Conservation (phyloP, 2,797 vertebrate genomes). For the Diplodus puntazzo region DNA sequence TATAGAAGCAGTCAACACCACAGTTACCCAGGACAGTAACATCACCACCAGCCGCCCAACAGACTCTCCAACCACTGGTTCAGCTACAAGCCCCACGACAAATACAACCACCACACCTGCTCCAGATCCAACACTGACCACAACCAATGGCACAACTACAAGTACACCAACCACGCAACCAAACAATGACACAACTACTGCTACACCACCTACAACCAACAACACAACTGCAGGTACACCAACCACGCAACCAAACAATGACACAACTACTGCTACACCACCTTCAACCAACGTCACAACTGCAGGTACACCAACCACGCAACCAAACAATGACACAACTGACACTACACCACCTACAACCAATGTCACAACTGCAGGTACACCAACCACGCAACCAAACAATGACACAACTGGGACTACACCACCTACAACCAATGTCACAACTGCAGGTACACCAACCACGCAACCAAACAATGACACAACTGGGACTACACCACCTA, state of each 20-base stretch:
- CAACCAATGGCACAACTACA: background rate
- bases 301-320: background rate
- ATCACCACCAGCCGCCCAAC: background rate
- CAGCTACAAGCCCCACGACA: slow-evolving; percentile 6
- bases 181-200: rapidly evolving
- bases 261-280: background rate
- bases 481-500: no score
- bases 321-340: background rate
- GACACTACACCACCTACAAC: no score
- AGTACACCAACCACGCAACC: background rate
- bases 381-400: no score
- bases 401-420: no score
- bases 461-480: no score
- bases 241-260: rapidly evolving
- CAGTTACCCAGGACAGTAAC: background rate
- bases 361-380: no score
- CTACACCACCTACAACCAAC: background rate
- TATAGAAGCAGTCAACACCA: background rate
- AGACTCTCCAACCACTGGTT: background rate
- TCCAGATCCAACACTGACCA: rapidly evolving
- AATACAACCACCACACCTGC: background rate
- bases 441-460: no score
- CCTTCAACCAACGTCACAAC: background rate
- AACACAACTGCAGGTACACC: background rate
- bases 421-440: no score